phyloP scores from a whole-genome alignment of 2,797 vertebrate species.

The Molossus alvarezi region DNA sequence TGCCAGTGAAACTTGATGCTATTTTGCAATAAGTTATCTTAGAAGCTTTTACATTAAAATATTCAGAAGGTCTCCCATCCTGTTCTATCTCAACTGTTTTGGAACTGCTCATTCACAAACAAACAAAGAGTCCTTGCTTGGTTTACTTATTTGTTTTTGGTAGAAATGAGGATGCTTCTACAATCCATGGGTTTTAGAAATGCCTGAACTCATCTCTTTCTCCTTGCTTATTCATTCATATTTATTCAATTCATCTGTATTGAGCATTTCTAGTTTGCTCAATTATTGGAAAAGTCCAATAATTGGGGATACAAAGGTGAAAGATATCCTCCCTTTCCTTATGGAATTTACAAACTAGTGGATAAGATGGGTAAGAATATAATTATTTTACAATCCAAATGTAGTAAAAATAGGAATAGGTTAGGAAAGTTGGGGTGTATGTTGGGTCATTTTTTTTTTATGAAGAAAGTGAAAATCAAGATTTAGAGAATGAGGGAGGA shows the following conservation, averaged over 20 bases:
- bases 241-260: background rate
- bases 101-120: background rate
- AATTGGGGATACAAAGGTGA: background rate
- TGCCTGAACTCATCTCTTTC: background rate
- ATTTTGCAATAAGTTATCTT: conserved; percentile 45
- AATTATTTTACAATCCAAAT: background rate
- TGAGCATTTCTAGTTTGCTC: background rate
- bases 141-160: background rate
- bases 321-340: background rate
- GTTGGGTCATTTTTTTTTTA: background rate
- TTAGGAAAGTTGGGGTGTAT: background rate
- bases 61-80: background rate
- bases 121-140: background rate
- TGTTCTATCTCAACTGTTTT: background rate
- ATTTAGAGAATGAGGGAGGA: background rate
- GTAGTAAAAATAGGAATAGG: background rate
- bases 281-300: no score
- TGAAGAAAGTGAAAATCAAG: conserved; percentile 27
- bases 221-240: background rate
- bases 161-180: conserved; percentile 53
- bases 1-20: background rate
- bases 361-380: background rate
- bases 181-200: background rate
- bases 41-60: conserved; percentile 49
- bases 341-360: background rate